phyloP scores from a whole-genome alignment of 2,113 vertebrate genomes.

The Ochotona curzoniae region DNA sequence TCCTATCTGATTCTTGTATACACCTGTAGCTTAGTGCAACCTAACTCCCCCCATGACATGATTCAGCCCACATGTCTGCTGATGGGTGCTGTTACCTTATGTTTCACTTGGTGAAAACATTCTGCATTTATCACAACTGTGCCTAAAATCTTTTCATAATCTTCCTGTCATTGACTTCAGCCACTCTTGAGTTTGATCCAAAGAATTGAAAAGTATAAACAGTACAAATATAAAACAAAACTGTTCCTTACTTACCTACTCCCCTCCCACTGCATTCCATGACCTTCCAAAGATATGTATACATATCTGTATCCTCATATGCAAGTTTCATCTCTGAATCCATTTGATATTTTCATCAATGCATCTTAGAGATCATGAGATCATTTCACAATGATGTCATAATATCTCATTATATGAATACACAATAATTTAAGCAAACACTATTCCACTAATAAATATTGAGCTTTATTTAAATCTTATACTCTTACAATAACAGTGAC shows the following conservation, averaged over 20 bases:
- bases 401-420: not conserved
- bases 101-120: constrained; percentile 14
- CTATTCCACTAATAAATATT: constrained; percentile 1
- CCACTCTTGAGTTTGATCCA: not conserved
- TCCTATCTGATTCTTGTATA: too few species aligned
- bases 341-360: not conserved
- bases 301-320: not conserved
- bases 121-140: not conserved
- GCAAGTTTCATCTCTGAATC: not conserved
- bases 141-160: constrained; percentile 34
- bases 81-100: too few species aligned
- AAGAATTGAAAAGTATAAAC: not conserved
- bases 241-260: not conserved
- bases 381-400: not conserved
- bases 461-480: constrained; percentile 26
- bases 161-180: constrained; percentile 18
- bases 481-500: not conserved
- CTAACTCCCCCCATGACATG: too few species aligned
- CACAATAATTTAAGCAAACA: not conserved
- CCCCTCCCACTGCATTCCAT: not conserved
- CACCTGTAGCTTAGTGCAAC: too few species aligned
- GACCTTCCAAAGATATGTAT: not conserved
- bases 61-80: too few species aligned
- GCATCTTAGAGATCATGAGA: not conserved
- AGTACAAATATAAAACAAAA: not conserved